Evolutionary conservation across 2,888 invertebrate species (phyloP), one percentile per base, ranked within the genome.

Genomic region (Netelia fuscicornis): DNA sequence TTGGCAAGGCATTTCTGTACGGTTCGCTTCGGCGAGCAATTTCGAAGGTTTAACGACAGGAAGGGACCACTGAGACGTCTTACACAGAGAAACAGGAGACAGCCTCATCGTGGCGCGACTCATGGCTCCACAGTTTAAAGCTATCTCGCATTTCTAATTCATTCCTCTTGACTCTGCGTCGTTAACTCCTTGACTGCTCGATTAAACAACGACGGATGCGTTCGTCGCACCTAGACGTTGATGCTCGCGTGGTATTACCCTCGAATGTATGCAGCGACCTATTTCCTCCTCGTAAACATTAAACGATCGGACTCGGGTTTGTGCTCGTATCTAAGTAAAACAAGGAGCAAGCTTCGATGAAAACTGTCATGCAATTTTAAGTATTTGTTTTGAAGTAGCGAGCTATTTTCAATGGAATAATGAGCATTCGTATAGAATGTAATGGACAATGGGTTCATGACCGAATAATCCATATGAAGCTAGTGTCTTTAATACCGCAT

Each of bases 21-120:
- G 71, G 77, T 82, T 77, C 71, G 71, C 77, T 82, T 82, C 23
- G 71, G 48, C 42, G 77, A 78, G 72, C 72, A 83, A 83, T 83
- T 83, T 72, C 77, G 67, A 67, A 58, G 72, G 58, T 72, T 83
- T 71, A 83, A 72, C 72, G 77, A 72, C 67, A 64, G 67, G 67
- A 72, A 78, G 58, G 42, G 42, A 65, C 54, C 58, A 42, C 37
- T 42, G 65, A 10, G 62, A 48, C 17, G 52, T 37, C 11, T 30
- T 11, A 60, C 65, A 48, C 48, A 2, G 42, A 23, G 37, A 20
- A 68, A 77, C 77, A 68, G 60, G 13, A 10, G 25, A 5, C 64
- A 17, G 13, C 30, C n/a, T 30, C 48, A 30, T 30, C 48, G 20
- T 6, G 37, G 8, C 37, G 37, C 5, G 37, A 37, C 37, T 37